Evolutionary conservation across 2,113 vertebrate species (phyloP).

Genomic region (Suricata suricatta): DNA sequence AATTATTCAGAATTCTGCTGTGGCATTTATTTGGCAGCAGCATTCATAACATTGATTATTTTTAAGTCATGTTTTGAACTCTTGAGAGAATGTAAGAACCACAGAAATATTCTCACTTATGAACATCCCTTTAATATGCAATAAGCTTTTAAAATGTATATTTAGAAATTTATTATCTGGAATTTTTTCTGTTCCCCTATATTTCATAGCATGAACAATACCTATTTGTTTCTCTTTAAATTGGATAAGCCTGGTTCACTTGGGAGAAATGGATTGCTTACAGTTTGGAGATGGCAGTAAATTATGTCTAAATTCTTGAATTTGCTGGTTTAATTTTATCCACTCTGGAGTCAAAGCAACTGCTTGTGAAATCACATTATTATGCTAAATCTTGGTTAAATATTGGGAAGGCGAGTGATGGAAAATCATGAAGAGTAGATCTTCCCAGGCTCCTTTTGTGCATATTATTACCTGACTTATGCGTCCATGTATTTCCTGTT

Average conservation of each 20-base stretch:
- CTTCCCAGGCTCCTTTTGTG: not conserved
- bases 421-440: not conserved
- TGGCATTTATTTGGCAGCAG: not conserved
- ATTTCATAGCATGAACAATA: not conserved
- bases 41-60: constrained; percentile 1
- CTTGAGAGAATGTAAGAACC: not conserved
- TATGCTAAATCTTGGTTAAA: not conserved
- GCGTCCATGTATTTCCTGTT: not conserved
- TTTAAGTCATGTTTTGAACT: not conserved
- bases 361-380: not conserved
- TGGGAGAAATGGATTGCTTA: constrained; percentile 20
- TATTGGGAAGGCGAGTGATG: not conserved
- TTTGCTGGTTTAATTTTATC: not conserved
- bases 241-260: not conserved
- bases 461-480: not conserved
- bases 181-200: not conserved
- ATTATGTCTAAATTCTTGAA: constrained; percentile 41
- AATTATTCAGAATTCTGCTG: not conserved
- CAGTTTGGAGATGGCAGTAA: not conserved
- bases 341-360: not conserved
- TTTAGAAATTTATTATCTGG: not conserved
- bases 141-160: not conserved
- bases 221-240: not conserved
- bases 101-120: not conserved
- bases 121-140: not conserved